Percentiles rank a stretch among this genome's conserved stretches.
Evolutionary conservation across 2,797 vertebrate genomes (phyloP).

Genomic region (Silurus aristotelis): DNA sequence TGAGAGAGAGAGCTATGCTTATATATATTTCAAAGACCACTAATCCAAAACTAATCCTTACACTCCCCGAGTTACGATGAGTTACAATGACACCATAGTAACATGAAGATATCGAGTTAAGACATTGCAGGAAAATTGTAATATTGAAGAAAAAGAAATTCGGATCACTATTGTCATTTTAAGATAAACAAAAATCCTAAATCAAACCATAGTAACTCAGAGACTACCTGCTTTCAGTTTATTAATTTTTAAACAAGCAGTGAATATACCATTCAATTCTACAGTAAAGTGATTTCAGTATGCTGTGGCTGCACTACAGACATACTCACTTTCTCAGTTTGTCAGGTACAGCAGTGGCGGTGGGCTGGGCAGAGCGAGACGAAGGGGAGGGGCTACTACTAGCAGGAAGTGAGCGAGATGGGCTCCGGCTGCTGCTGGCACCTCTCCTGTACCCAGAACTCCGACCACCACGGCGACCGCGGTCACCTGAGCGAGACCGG

Average conservation of each 20-base stretch:
- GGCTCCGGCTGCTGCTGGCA: slow-evolving; percentile 81
- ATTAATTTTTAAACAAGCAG: background rate
- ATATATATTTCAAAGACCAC: background rate
- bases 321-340: slow-evolving; percentile 91
- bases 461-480: slow-evolving; percentile 74
- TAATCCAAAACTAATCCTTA: background rate
- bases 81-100: too few relatives aligned
- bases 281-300: background rate
- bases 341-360: slow-evolving; percentile 80
- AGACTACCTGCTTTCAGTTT: background rate
- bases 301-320: background rate
- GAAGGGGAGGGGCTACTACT: slow-evolving; percentile 80
- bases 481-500: slow-evolving; percentile 81
- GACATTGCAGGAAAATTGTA: too few relatives aligned
- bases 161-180: too few relatives aligned
- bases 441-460: slow-evolving; percentile 71
- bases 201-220: too few relatives aligned
- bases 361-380: slow-evolving; percentile 69
- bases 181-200: too few relatives aligned
- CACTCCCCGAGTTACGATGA: too few relatives aligned
- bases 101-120: too few relatives aligned
- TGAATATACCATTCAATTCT: background rate
- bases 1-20: background rate
- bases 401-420: slow-evolving; percentile 71
- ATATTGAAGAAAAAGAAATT: too few relatives aligned